Base-by-base conservation (phyloP, 2,888 invertebrate species). In the Ectemnius cavifrons region DNA sequence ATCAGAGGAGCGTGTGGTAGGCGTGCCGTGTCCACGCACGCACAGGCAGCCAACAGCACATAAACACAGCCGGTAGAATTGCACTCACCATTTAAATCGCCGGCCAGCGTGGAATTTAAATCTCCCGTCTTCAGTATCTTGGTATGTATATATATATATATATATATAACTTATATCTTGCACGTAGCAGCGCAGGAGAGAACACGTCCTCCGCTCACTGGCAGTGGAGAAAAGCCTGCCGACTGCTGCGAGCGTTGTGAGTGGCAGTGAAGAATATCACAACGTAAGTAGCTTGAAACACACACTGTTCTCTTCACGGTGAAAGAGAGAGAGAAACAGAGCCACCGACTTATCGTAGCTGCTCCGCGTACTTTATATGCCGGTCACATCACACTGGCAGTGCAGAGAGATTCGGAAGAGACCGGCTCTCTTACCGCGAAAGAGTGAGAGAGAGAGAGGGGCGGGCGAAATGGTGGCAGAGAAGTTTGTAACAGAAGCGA, bases 31-130 rank as follows among this genome's bases (percentile, higher is more conserved):
- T 20, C 47, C 61, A 18, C 69, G 64, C 67, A 23, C 49, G 59
- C 37, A 16, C n/a, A 71, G 52, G 52, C 67, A 67, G 18, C 6
- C 16, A 59, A 37, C 37, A 37, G 37, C 37, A 37, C 37, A 37
- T 37, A 37, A 37, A 59, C 18, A 52, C 16, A 4, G 52, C 52
- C 47, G 66, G 67, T 23, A 2, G 23, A 20, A 65, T 69, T 69
- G 79, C 73, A 81, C 88, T 89, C 84, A 89, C 89, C 88, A 86
- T 88, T 89, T 89, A 89, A 88, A 89, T 88, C 82, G 78, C 85
- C 75, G 80, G 72, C 83, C 79, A 78, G 75, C 67, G 78, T 76
- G 82, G 80, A 89, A 85, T 89, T 88, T 88, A 89, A 89, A 88
- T 83, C 84, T 86, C 86, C 79, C 8, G 81, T 80, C 79, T 81